Base-by-base conservation (phyloP, 2,888 invertebrate genomes). In the Dromius quadrimaculatus region DNA sequence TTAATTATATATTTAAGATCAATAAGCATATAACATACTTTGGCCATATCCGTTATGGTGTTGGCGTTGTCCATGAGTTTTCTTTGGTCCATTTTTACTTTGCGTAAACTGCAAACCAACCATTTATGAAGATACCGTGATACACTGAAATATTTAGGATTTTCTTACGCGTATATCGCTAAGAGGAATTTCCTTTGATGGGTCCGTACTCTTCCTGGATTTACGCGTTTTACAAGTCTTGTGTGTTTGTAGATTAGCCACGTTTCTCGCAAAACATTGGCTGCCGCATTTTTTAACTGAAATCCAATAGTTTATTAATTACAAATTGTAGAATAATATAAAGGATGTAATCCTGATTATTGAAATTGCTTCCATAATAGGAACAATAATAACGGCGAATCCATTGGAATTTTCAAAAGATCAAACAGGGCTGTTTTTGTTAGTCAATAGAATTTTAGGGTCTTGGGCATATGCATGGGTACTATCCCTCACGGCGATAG, bases 171-270 rank as follows among this genome's bases (percentile, higher is more conserved):
- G 86, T 99, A 98, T 84, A 99, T 99, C 78, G 99, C 98, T 84
- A 98, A 89, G 76, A 99, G 90, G 87, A 99, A 99, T 87, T 99
- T 99, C 84, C 99, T 89, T 85, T 99, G 99, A 85, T 99, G 99
- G 74, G 97, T 94, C 81, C 99, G 89, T 77, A 99, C 98, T 84
- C 95, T 90, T 78, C 95, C 93, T 73, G 95, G 93, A 85, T 98
- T 96, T 72, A 98, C 96, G 82, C 97, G 90, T 87, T 97, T 97
- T 80, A 97, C 97, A 80, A 99, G 90, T 83, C 98, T 93, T 79
- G 99, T 98, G 85, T 99, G 95, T 86, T 99, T 99, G 87, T 99
- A 99, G 83, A 99, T 99, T 82, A 99, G 90, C 99, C 99, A 99
- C 78, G 99, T 99, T 87, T 99, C 99, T 78, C 99, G 89, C 77